Conservation (phyloP, 1,140 invertebrate genomes). For the Cotesia chilonis region DNA sequence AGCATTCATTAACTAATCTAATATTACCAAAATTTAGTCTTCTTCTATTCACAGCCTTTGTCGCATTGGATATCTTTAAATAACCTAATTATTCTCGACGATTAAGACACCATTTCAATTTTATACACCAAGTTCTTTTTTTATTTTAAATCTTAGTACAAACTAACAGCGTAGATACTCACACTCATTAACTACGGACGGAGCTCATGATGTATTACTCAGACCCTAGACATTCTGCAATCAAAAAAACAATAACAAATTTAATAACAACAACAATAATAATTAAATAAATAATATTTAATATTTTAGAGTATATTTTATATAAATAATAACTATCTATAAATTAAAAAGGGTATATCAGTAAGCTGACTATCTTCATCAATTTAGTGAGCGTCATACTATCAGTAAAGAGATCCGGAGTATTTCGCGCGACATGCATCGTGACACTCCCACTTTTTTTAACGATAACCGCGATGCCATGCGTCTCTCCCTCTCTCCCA, state of each 20-base stretch:
- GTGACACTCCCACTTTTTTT: slow-evolving; percentile 46
- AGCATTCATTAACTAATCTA: slow-evolving; percentile 18
- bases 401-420: slow-evolving; percentile 34
- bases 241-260: neutral
- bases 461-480: slow-evolving; percentile 39
- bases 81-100: too few relatives aligned
- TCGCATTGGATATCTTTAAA: too few relatives aligned
- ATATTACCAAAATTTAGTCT: slow-evolving; percentile 23
- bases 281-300: too few relatives aligned
- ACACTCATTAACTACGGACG: slow-evolving; percentile 4
- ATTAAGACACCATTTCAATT: too few relatives aligned
- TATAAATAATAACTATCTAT: neutral
- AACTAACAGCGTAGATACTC: neutral
- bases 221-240: slow-evolving; percentile 17
- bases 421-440: slow-evolving; percentile 43
- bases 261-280: neutral
- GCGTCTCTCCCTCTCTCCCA: slow-evolving; percentile 29
- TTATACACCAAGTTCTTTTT: too few relatives aligned
- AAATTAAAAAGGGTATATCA: neutral
- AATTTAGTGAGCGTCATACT: slow-evolving; percentile 4
- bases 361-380: slow-evolving; percentile 8
- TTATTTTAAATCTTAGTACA: too few relatives aligned
- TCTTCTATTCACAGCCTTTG: slow-evolving; percentile 22
- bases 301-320: too few relatives aligned
- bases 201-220: neutral